A percentile compares a stretch with the other conserved stretches of the same genome.
Evolutionary conservation across 53 echinoderm and acorn worm genomes (phyloP).

Genomic region (Crossaster papposus): DNA sequence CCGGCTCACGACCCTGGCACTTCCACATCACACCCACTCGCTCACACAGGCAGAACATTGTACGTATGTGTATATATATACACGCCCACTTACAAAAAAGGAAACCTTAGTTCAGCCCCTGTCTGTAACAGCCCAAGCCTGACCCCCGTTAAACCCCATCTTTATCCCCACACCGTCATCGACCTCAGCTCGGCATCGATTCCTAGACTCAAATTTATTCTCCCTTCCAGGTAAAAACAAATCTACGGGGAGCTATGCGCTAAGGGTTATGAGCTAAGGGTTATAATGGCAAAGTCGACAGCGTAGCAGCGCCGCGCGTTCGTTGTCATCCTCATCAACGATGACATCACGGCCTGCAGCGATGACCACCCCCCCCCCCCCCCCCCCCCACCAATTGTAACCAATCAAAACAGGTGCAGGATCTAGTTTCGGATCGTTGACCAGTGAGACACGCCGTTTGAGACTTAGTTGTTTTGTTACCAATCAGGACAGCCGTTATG

Average conservation of each 20-base stretch:
- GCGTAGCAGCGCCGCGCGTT: not conserved
- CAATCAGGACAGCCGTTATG: conserved; percentile 6
- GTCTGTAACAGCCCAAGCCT: not conserved
- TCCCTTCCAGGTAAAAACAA: conserved; percentile 26
- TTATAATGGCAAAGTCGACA: no score
- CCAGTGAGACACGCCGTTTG: conserved; percentile 5
- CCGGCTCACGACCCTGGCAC: no score
- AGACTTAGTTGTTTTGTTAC: not conserved
- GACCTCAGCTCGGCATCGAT: conserved; percentile 46
- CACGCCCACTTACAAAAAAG: no score
- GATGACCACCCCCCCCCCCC: not conserved
- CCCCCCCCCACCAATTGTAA: not conserved
- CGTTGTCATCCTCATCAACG: not conserved
- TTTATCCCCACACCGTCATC: conserved; percentile 48
- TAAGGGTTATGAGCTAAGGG: no score
- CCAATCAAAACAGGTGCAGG: conserved; percentile 46
- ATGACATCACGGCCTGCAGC: conserved; percentile 6
- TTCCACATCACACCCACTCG: no score
- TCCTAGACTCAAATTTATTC: conserved; percentile 28
- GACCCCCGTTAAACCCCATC: conserved; percentile 41
- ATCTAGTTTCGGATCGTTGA: conserved; percentile 26
- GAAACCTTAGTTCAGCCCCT: not conserved
- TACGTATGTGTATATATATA: no score
- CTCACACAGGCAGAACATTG: no score
- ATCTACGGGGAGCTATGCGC: not conserved